These are phyloP conservation scores for Drosophila mercatorum DNA, from an alignment of 2,888 invertebrate genomes.

Conservation along the genomic window DNA sequence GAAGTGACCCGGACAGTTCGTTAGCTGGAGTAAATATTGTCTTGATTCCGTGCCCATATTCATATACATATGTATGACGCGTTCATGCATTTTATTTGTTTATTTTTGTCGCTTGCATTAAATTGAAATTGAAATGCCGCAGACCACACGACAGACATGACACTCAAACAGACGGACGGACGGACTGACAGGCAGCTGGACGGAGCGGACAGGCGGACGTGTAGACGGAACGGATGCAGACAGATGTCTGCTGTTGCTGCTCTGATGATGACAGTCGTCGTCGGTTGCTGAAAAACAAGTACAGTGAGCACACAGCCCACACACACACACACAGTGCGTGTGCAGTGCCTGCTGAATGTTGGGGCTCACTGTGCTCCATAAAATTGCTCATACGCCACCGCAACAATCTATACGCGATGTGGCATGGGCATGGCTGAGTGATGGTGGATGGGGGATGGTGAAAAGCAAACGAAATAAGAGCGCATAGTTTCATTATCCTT, in stretches of 20 bases:
- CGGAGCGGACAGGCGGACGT: constrained; percentile 5
- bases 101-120: constrained; percentile 71
- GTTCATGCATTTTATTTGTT: constrained; percentile 70
- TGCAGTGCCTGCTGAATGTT: background rate
- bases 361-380: constrained; percentile 25
- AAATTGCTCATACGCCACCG: constrained; percentile 62
- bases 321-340: background rate
- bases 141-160: constrained; percentile 63
- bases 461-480: constrained; percentile 72
- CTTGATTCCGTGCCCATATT: constrained; percentile 49
- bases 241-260: constrained; percentile 37
- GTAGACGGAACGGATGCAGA: constrained; percentile 11
- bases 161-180: constrained; percentile 27
- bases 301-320: constrained; percentile 43
- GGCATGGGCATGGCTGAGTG: background rate
- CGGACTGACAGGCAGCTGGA: background rate
- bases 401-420: constrained; percentile 52
- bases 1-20: constrained; percentile 4
- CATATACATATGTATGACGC: constrained; percentile 40
- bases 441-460: constrained; percentile 2
- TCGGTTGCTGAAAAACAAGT: constrained; percentile 36
- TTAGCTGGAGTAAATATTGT: constrained; percentile 33
- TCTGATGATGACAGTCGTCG: constrained; percentile 57
- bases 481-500: constrained; percentile 77
- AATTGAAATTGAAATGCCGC: constrained; percentile 79